Evolutionary conservation across 2,113 vertebrate genomes (phyloP), one percentile per base, ranked within the genome.

Genomic region (Pelobates fuscus): DNA sequence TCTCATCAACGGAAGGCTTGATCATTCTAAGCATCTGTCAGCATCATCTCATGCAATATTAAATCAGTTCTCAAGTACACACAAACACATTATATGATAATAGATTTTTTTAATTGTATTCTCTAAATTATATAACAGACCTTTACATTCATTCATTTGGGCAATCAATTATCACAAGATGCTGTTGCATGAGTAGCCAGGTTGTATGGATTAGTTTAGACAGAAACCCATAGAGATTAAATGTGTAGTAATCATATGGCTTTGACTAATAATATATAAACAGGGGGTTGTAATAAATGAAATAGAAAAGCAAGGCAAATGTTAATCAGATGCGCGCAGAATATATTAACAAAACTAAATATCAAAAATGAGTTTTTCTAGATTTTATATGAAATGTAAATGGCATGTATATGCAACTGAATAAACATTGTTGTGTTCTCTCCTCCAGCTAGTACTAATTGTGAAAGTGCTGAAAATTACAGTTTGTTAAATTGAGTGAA

Each of bases 1-100:
- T 58, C 54, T 75, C 57, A 44, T 58, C 55, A 67, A 67, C 63
- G 67, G 67, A 67, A 75, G 62, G 62, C 71, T 75, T 44, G 58
- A 66, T 58, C 71, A 66, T 74, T 74, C 29, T 61, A 52, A 74
- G 63, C 71, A 75, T 75, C 71, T 75, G 63, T 75, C 71, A 75
- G 44, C 25, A 75, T 58, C 49, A 58, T 67, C 30, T 75, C 61
- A 29, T 59, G 54, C 37, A 64, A 59, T 44, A 75, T 54, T 75
- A 67, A 75, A 66, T 67, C 62, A 66, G 71, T 32, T 76, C 37
- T 76, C 52, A 67, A 59, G 72, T 76, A 76, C 55, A 60, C 58
- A 54, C 72, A 76, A 67, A 60, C 63, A 76, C 41, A 76, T 67
- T 76, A 76, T 60, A 60, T 32, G 55, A 58, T 76, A 76, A 67